Evolutionary conservation across 2,888 invertebrate genomes (phyloP).

Genomic region (Xanthia togata): DNA sequence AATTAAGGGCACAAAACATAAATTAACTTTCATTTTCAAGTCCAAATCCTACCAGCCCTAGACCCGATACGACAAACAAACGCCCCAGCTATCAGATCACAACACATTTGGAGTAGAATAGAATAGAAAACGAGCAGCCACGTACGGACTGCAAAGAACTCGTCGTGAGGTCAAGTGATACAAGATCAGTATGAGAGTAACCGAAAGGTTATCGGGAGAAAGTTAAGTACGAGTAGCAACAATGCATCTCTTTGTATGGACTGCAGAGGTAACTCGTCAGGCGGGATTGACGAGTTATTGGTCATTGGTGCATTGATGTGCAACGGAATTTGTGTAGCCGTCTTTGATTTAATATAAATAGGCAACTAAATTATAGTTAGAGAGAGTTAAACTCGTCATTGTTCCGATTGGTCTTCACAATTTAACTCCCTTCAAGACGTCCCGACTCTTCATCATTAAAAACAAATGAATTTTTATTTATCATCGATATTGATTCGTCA

Average conservation of each 20-base stretch:
- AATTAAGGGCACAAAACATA: constrained; percentile 44
- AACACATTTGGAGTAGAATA: constrained; percentile 69
- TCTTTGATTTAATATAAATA: constrained; percentile 24
- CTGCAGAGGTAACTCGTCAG: constrained; percentile 51
- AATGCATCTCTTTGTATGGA: constrained; percentile 77
- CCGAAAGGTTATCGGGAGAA: constrained; percentile 86
- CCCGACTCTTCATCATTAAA: not conserved
- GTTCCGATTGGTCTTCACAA: not conserved
- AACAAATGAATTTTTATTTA: not conserved
- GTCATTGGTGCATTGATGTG: constrained; percentile 42
- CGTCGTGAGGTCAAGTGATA: constrained; percentile 79
- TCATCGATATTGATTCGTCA: not conserved
- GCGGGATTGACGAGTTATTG: constrained; percentile 53
- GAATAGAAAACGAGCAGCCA: constrained; percentile 78
- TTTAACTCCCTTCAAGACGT: not conserved
- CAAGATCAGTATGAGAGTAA: constrained; percentile 74
- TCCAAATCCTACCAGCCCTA: constrained; percentile 47
- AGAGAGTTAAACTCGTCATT: not conserved
- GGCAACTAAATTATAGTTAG: constrained; percentile 4
- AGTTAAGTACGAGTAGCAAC: constrained; percentile 71
- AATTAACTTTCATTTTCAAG: constrained; percentile 56
- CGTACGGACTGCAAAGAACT: constrained; percentile 71
- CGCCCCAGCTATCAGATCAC: constrained; percentile 64
- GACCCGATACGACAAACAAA: constrained; percentile 39
- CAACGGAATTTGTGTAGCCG: constrained; percentile 35